Evolutionary conservation across 1,140 invertebrate genomes (phyloP).

Genomic region (Anadara kagoshimensis): DNA sequence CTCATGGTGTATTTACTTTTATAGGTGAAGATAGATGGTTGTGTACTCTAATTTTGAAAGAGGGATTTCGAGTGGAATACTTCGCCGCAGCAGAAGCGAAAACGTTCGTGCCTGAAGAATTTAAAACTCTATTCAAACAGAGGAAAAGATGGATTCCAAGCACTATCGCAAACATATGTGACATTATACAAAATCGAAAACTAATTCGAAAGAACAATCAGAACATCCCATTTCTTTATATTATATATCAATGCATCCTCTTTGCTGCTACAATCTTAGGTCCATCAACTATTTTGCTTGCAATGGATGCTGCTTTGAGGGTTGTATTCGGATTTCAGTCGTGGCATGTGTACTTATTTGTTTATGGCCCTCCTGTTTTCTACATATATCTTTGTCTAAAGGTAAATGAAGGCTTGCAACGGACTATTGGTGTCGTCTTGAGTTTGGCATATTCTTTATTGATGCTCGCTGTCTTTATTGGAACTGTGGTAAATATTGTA

Average conservation of each 20-base stretch:
- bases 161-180: constrained; percentile 81
- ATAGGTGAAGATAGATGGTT: constrained; percentile 80
- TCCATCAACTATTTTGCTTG: constrained; percentile 80
- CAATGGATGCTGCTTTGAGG: no score
- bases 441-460: no score
- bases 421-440: no score
- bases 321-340: no score
- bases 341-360: no score
- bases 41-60: constrained; percentile 79
- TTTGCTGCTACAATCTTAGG: constrained; percentile 78
- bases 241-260: constrained; percentile 64
- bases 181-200: constrained; percentile 74
- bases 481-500: no score
- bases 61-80: constrained; percentile 80
- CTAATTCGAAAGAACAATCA: constrained; percentile 66
- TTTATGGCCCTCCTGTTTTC: no score
- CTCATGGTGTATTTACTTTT: no score
- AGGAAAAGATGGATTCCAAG: constrained; percentile 80
- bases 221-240: constrained; percentile 60
- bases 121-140: constrained; percentile 81
- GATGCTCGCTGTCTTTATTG: no score
- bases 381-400: no score
- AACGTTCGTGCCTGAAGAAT: constrained; percentile 79
- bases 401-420: no score
- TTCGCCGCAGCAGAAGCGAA: constrained; percentile 80